Conservation (phyloP, 1,140 invertebrate genomes). For the Heliothis virescens region DNA sequence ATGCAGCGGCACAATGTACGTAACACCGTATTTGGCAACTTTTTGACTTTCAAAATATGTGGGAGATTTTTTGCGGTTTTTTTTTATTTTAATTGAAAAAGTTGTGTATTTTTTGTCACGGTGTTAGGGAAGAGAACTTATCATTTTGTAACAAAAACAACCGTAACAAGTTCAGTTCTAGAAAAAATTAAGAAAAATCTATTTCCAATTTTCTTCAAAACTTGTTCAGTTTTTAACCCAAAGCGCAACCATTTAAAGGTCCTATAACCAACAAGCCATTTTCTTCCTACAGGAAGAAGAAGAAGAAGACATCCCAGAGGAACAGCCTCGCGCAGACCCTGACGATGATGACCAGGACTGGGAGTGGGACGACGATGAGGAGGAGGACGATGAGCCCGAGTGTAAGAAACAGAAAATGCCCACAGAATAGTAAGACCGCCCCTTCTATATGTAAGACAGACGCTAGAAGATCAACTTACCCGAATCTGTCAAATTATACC, state of each 20-base stretch:
- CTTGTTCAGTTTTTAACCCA: too few relatives aligned
- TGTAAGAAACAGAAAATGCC: conserved; percentile 58
- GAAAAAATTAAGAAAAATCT: too few relatives aligned
- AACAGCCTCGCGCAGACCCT: conserved; percentile 45
- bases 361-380: conserved; percentile 72
- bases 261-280: neutral
- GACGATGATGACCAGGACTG: conserved; percentile 66
- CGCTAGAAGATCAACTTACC: too few relatives aligned
- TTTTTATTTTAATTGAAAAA: too few relatives aligned
- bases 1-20: conserved; percentile 87
- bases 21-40: neutral
- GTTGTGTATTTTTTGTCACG: too few relatives aligned
- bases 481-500: too few relatives aligned
- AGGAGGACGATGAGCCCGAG: conserved; percentile 67
- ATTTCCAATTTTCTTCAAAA: neutral
- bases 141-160: too few relatives aligned
- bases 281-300: conserved; percentile 56
- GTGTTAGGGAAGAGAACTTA: too few relatives aligned
- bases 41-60: too few relatives aligned
- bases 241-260: neutral
- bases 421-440: neutral
- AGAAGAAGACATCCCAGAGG: conserved; percentile 63
- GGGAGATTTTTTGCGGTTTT: too few relatives aligned
- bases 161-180: too few relatives aligned
- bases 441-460: too few relatives aligned